A percentile compares a stretch with the other conserved stretches of the same genome.
Conservation (phyloP, 2,888 invertebrate genomes). For the Zeuzera pyrina region DNA sequence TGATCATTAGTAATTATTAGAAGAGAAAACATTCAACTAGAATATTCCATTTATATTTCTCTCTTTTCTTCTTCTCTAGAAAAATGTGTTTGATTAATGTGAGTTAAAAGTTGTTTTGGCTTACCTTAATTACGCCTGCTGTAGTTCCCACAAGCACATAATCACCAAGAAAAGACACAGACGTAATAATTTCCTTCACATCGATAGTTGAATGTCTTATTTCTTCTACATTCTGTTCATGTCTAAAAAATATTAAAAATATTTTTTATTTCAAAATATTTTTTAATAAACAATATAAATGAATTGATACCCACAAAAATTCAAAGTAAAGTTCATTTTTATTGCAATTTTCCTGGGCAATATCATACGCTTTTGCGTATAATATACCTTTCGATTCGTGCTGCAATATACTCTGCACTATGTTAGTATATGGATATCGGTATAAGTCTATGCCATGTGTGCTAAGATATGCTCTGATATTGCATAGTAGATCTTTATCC, state of each 20-base stretch:
- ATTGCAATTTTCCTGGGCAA: constrained; percentile 58
- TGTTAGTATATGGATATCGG: constrained; percentile 75
- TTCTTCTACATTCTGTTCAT: constrained; percentile 59
- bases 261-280: not conserved
- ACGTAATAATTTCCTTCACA: constrained; percentile 68
- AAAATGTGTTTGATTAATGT: no score
- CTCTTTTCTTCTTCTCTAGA: no score
- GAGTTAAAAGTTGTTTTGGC: no score
- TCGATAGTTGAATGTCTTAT: constrained; percentile 67
- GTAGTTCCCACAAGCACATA: constrained; percentile 54
- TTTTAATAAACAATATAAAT: not conserved
- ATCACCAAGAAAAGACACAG: constrained; percentile 70
- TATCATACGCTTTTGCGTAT: constrained; percentile 65
- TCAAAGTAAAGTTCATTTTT: constrained; percentile 75
- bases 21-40: no score
- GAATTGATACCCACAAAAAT: constrained; percentile 60
- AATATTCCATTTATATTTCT: no score
- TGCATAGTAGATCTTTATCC: constrained; percentile 57
- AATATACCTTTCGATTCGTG: constrained; percentile 73
- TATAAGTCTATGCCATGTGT: constrained; percentile 75
- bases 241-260: constrained; percentile 30
- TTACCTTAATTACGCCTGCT: constrained; percentile 55
- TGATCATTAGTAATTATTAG: no score
- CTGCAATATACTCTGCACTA: constrained; percentile 80
- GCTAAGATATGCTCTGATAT: constrained; percentile 74